phyloP scores from a whole-genome alignment of 2,888 invertebrate genomes.

The Ophion costatus region DNA sequence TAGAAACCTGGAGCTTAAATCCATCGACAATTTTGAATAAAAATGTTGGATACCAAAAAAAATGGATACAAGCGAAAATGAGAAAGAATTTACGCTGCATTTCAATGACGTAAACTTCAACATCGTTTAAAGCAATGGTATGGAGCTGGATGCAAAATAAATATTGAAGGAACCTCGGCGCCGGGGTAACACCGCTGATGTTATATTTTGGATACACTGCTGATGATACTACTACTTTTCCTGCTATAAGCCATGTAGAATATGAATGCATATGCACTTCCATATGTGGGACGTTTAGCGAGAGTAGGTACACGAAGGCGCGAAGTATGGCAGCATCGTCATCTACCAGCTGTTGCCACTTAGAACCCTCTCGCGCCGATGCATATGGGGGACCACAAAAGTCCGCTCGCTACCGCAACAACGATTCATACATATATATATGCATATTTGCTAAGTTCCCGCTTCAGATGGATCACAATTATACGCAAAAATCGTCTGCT shows the following conservation, averaged over 20 bases:
- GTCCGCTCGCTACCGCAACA: constrained; percentile 18
- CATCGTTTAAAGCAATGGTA: not conserved
- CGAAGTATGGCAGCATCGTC: constrained; percentile 40
- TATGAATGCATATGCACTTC: constrained; percentile 9
- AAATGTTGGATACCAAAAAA: too few species aligned
- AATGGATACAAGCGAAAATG: too few species aligned
- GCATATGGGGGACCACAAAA: constrained; percentile 12
- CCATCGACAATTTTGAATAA: too few species aligned
- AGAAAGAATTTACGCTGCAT: too few species aligned
- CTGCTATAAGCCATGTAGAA: constrained; percentile 11
- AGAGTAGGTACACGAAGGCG: not conserved
- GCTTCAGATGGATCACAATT: too few species aligned
- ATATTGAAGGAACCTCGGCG: constrained; percentile 51
- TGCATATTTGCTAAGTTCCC: too few species aligned
- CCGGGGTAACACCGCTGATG: constrained; percentile 18
- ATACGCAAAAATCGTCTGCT: too few species aligned
- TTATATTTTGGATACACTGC: constrained; percentile 4
- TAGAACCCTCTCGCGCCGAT: constrained; percentile 11
- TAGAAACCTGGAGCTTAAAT: too few species aligned
- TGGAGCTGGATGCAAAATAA: constrained; percentile 30
- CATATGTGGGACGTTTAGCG: not conserved
- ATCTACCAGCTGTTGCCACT: constrained; percentile 57
- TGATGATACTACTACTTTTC: not conserved
- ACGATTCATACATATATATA: not conserved
- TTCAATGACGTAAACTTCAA: too few species aligned